A percentile compares a stretch with the other conserved stretches of the same genome.
phyloP scores from a whole-genome alignment of 2,888 invertebrate species.

The Pseudeuparius sepicola region DNA sequence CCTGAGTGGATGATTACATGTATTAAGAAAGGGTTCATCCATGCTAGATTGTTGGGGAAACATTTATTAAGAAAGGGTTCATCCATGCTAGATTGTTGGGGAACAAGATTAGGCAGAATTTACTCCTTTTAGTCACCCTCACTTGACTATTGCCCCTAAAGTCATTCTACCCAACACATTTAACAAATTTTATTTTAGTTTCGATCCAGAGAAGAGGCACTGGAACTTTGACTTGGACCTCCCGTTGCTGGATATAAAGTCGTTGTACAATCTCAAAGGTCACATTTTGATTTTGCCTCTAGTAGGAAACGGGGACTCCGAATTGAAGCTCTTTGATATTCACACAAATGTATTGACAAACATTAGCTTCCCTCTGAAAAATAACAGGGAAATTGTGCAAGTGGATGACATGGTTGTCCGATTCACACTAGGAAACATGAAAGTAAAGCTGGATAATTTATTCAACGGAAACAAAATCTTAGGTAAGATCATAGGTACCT shows the following conservation, averaged over 20 bases:
- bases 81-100: too few relatives aligned
- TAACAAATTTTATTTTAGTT: constrained; percentile 21
- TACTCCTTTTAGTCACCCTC: too few relatives aligned
- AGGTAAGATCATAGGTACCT: constrained; percentile 34
- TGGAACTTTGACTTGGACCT: constrained; percentile 47
- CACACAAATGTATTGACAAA: constrained; percentile 44
- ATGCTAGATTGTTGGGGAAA: too few relatives aligned
- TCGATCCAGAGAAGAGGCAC: constrained; percentile 27
- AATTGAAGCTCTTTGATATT: constrained; percentile 44
- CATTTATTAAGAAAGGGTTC: too few relatives aligned
- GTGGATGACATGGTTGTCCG: constrained; percentile 47
- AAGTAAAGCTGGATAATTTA: constrained; percentile 46
- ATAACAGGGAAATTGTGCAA: constrained; percentile 38
- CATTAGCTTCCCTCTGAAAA: constrained; percentile 39
- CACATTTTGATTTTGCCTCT: constrained; percentile 48
- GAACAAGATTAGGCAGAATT: too few relatives aligned
- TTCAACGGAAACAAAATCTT: constrained; percentile 54
- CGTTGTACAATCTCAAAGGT: constrained; percentile 49
- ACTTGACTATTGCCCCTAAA: too few relatives aligned
- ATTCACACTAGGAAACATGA: constrained; percentile 45
- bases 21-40: too few relatives aligned
- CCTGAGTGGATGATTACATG: too few relatives aligned
- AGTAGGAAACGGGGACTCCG: constrained; percentile 47
- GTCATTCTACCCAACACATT: too few relatives aligned
- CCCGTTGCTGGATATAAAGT: constrained; percentile 45